A percentile compares a stretch with the other conserved stretches of the same genome.
Conservation (phyloP, 2,797 vertebrate species). For the Falco rusticolus region DNA sequence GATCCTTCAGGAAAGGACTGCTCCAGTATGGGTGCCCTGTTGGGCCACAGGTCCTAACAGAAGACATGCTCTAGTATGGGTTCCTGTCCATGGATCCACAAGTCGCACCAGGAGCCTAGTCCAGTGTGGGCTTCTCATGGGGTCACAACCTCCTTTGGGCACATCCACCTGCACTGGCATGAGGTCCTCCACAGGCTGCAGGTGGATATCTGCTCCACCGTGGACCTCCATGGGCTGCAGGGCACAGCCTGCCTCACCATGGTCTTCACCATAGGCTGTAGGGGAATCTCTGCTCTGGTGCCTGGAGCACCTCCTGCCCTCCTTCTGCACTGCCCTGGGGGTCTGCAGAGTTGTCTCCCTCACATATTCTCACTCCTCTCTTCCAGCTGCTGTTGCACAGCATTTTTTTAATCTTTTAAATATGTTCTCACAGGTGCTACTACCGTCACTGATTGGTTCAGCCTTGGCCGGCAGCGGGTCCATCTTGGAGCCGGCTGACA, state of each 20-base stretch:
- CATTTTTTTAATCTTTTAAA: not conserved
- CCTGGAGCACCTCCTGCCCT: not conserved
- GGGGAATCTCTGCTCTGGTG: fast-evolving
- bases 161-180: fast-evolving
- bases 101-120: not conserved
- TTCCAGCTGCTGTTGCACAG: not conserved
- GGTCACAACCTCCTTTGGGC: not conserved
- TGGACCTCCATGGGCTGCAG: not conserved
- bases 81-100: not conserved
- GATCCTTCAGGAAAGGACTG: not conserved
- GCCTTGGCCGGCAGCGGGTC: fast-evolving
- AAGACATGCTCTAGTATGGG: not conserved
- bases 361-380: not conserved
- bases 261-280: fast-evolving
- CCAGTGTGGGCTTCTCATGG: fast-evolving
- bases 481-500: not conserved
- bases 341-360: not conserved
- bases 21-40: fast-evolving
- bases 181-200: not conserved
- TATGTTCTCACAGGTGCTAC: fast-evolving
- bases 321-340: not conserved
- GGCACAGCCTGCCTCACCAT: not conserved
- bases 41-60: not conserved
- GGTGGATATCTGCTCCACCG: not conserved
- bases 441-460: fast-evolving